A percentile compares a stretch with the other conserved stretches of the same genome.
phyloP scores from a whole-genome alignment of 1,140 invertebrate genomes.

The Trichonephila clavipes region DNA sequence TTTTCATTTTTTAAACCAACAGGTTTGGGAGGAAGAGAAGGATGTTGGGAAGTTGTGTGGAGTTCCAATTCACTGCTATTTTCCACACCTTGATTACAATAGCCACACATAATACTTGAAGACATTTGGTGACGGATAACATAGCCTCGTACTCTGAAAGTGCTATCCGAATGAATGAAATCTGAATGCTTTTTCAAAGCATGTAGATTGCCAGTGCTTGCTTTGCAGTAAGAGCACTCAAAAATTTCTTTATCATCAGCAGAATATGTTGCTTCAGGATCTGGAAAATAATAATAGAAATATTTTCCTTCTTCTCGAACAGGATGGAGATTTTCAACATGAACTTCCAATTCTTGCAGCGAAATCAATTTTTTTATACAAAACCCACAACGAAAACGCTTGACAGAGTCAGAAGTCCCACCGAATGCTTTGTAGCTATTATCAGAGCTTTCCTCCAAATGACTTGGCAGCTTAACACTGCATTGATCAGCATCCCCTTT shows the following conservation, averaged over 20 bases:
- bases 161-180: constrained; percentile 55
- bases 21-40: constrained; percentile 10
- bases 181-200: constrained; percentile 46
- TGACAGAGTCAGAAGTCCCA: background rate
- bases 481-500: background rate
- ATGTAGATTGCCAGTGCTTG: constrained; percentile 31
- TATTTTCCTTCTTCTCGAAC: constrained; percentile 35
- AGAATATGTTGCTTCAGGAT: background rate
- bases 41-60: constrained; percentile 25
- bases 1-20: background rate
- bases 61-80: background rate
- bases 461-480: background rate
- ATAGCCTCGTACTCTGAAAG: constrained; percentile 52
- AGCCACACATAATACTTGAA: constrained; percentile 15
- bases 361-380: constrained; percentile 34
- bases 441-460: constrained; percentile 48
- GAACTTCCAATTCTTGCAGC: constrained; percentile 19
- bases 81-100: constrained; percentile 51
- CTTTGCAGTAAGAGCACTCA: constrained; percentile 72
- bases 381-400: constrained; percentile 55
- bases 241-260: constrained; percentile 27
- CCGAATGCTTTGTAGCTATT: background rate
- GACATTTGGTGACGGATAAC: background rate
- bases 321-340: constrained; percentile 52
- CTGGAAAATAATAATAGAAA: constrained; percentile 61